These are phyloP conservation scores for Protophormia terraenovae DNA, from an alignment of 2,888 invertebrate species.

Conservation along the genomic window DNA sequence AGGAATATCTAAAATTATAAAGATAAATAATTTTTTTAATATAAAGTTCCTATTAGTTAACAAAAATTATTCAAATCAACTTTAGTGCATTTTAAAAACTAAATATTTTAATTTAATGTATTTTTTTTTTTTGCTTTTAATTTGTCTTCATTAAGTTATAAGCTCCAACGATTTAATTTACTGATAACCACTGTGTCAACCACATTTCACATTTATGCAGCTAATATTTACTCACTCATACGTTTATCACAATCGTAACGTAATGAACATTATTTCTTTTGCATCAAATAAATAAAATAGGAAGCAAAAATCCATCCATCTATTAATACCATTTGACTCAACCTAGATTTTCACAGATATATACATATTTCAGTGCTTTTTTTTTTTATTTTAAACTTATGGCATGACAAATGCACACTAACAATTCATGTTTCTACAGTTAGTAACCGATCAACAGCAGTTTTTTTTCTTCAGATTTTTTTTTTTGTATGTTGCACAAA, in stretches of 20 bases:
- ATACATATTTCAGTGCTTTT: not conserved
- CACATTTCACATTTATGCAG: not conserved
- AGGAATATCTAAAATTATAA: no score
- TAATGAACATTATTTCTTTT: conserved; percentile 26
- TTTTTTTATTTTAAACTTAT: conserved; percentile 27
- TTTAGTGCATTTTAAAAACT: no score
- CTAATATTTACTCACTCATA: conserved; percentile 12
- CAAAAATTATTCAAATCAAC: no score
- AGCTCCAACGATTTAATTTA: not conserved
- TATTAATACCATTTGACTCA: conserved; percentile 59
- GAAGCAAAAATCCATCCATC: conserved; percentile 7
- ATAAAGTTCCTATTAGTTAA: no score
- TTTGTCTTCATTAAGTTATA: not conserved
- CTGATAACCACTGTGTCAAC: conserved; percentile 10
- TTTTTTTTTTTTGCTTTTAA: no score
- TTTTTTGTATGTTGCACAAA: not conserved
- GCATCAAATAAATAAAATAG: conserved; percentile 14
- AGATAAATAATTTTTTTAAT: no score
- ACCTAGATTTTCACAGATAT: conserved; percentile 47
- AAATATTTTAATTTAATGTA: no score
- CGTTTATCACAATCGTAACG: conserved; percentile 18
- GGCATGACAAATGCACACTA: conserved; percentile 57
- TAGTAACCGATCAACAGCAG: conserved; percentile 42
- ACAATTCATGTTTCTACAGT: conserved; percentile 39
- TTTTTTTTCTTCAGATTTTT: not conserved